Percentiles rank a stretch among this genome's conserved stretches.
phyloP scores from a whole-genome alignment of 2,888 invertebrate species.

The Eupithecia abbreviata region DNA sequence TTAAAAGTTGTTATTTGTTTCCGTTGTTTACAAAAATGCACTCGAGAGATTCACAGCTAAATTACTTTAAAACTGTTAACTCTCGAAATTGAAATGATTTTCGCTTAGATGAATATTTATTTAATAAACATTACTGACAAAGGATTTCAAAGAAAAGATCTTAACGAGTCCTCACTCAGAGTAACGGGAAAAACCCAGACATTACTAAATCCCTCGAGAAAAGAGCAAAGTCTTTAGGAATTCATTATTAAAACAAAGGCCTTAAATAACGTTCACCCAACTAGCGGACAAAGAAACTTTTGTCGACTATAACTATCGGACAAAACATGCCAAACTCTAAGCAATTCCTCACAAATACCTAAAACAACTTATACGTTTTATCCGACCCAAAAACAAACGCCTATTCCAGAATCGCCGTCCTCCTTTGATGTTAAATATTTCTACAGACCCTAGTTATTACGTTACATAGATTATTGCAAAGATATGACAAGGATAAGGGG shows the following conservation, averaged over 20 bases:
- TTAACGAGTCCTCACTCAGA: background rate
- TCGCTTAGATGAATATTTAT: background rate
- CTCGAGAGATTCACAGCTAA: background rate
- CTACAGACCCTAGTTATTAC: constrained; percentile 37
- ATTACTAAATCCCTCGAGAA: background rate
- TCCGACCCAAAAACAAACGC: constrained; percentile 37
- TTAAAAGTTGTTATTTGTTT: background rate
- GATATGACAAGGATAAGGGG: constrained; percentile 46
- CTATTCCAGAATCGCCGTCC: constrained; percentile 26
- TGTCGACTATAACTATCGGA: constrained; percentile 3
- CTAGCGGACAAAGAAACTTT: background rate
- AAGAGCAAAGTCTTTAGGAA: constrained; percentile 2
- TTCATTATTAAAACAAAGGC: background rate
- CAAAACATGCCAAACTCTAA: constrained; percentile 1
- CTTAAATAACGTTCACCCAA: background rate
- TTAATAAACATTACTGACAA: background rate
- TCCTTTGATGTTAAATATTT: constrained; percentile 45
- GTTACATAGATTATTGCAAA: constrained; percentile 46
- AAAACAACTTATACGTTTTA: constrained; percentile 28
- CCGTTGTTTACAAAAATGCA: background rate
- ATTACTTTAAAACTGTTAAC: background rate
- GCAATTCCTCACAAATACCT: constrained; percentile 21
- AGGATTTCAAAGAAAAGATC: background rate
- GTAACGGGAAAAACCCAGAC: background rate
- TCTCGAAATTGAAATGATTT: background rate